These are phyloP conservation scores for Conops quadrifasciatus DNA, from an alignment of 2,888 invertebrate genomes.

Conservation along the genomic window DNA sequence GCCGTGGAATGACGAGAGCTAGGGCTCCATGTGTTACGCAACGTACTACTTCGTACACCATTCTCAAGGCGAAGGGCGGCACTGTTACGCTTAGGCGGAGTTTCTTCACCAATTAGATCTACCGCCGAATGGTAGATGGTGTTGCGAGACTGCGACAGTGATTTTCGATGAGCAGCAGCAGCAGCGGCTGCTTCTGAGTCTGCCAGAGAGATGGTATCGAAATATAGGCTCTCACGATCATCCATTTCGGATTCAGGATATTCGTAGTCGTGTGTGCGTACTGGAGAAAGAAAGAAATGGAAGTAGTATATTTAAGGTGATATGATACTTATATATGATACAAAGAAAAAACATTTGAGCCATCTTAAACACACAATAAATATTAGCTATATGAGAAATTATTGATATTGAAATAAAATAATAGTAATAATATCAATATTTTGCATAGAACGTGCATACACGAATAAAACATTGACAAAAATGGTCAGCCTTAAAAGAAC, in stretches of 20 bases:
- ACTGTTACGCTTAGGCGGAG: constrained; percentile 51
- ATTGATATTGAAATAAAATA: background rate
- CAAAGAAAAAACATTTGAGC: constrained; percentile 7
- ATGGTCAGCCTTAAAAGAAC: too few relatives aligned
- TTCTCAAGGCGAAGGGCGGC: constrained; percentile 51
- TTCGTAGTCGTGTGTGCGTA: constrained; percentile 63
- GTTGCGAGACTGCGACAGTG: constrained; percentile 68
- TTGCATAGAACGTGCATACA: background rate
- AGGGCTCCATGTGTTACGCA: constrained; percentile 45
- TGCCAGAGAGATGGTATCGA: constrained; percentile 64
- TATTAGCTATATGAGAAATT: background rate
- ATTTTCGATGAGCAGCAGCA: constrained; percentile 63
- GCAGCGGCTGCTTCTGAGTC: constrained; percentile 64
- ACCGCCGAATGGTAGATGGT: constrained; percentile 71
- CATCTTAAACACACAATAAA: background rate
- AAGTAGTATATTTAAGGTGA: background rate
- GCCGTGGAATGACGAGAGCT: constrained; percentile 57
- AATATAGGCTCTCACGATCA: constrained; percentile 64
- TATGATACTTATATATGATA: background rate
- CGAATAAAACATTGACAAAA: too few relatives aligned
- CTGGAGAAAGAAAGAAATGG: constrained; percentile 49
- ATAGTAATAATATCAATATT: background rate
- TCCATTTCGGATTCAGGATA: constrained; percentile 65
- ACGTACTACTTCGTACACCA: constrained; percentile 41
- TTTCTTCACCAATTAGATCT: constrained; percentile 65